Percentiles rank a stretch among this genome's conserved stretches.
phyloP scores from a whole-genome alignment of 2,113 vertebrate genomes.

The Tapirus terrestris region DNA sequence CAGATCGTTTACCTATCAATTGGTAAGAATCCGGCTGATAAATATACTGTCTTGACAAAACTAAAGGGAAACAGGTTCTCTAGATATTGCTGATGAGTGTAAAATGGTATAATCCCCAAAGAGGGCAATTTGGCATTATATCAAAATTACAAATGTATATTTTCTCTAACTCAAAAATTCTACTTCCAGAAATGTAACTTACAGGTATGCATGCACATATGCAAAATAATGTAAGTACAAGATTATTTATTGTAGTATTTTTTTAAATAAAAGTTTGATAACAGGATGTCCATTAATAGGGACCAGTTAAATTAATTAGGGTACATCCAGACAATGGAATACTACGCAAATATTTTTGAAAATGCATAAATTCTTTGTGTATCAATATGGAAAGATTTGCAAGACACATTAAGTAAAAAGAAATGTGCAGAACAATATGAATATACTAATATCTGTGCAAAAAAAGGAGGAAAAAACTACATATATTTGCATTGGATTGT shows the following conservation, averaged over 20 bases:
- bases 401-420: background rate
- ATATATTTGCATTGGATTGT: background rate
- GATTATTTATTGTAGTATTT: background rate
- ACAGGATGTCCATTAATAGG: background rate
- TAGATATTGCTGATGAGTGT: background rate
- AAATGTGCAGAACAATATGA: background rate
- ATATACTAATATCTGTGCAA: background rate
- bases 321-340: background rate
- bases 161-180: background rate
- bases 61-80: conserved; percentile 9
- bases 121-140: background rate
- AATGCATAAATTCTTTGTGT: background rate
- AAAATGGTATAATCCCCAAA: background rate
- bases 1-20: background rate
- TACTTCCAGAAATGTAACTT: background rate
- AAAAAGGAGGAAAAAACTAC: background rate
- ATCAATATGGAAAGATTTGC: background rate
- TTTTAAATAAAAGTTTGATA: background rate
- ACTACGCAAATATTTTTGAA: background rate
- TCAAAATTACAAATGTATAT: background rate
- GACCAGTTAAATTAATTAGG: background rate
- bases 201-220: background rate
- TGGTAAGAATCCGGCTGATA: background rate
- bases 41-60: background rate
- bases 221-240: background rate